Conservation (phyloP, 2,888 invertebrate genomes). For the Lasioglossum zephyrum region DNA sequence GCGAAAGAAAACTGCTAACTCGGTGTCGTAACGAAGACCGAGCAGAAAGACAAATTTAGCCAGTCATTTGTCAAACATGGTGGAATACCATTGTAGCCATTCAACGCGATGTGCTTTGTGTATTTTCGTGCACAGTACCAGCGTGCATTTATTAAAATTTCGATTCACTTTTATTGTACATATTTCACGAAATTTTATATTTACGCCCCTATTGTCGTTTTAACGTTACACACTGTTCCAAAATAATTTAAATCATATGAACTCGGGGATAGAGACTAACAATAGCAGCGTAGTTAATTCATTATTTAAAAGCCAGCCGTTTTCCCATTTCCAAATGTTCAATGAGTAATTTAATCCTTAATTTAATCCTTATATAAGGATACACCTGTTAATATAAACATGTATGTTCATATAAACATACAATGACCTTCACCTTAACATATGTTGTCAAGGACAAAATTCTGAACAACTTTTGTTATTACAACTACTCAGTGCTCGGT, state of each 20-base stretch:
- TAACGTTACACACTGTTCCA: not conserved
- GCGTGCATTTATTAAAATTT: not conserved
- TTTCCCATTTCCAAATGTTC: no score
- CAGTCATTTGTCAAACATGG: not conserved
- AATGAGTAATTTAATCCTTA: not conserved
- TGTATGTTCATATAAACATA: no score
- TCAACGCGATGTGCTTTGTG: not conserved
- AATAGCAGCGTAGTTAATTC: no score
- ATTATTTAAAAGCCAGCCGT: no score
- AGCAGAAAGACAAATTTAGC: not conserved
- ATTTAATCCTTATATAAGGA: no score
- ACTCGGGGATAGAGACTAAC: not conserved
- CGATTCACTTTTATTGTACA: not conserved
- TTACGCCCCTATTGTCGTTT: not conserved
- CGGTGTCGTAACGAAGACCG: not conserved
- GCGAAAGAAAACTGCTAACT: not conserved
- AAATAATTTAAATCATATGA: not conserved
- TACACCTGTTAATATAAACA: not conserved
- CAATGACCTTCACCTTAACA: no score
- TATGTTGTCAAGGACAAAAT: no score
- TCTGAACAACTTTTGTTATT: no score
- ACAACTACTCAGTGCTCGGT: no score
- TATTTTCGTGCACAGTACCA: not conserved
- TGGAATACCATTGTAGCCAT: not conserved
- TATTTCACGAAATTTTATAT: not conserved